Conservation (phyloP, 2,113 vertebrate genomes). For the Megaptera novaeangliae region DNA sequence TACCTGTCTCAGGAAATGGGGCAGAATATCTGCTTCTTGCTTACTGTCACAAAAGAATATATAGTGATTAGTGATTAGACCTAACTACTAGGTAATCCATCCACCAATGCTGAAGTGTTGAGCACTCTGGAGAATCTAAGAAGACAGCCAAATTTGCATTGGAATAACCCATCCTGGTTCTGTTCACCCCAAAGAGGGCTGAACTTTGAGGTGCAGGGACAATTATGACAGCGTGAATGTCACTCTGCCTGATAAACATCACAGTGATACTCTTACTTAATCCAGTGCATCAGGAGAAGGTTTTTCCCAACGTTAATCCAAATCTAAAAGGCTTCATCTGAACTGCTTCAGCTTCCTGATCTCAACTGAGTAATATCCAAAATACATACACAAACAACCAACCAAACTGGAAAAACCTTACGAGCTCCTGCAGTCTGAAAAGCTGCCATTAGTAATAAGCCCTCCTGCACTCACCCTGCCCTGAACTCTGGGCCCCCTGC, state of each 20-base stretch:
- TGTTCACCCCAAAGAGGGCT: background rate
- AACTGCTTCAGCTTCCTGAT: constrained; percentile 1
- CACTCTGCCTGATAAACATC: background rate
- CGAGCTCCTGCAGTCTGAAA: constrained; percentile 15
- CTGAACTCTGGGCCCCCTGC: background rate
- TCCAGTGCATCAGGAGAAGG: background rate
- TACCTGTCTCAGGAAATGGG: background rate
- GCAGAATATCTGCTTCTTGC: background rate
- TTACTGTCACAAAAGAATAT: background rate
- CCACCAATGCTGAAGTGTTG: background rate
- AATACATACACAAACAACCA: background rate
- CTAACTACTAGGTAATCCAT: background rate
- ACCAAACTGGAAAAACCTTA: background rate
- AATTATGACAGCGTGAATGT: background rate
- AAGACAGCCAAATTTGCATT: background rate
- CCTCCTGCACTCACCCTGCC: background rate
- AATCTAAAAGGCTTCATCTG: background rate
- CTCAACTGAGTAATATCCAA: constrained; percentile 40
- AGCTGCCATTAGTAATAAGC: constrained; percentile 41
- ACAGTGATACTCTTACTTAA: constrained; percentile 23
- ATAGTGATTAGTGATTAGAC: background rate
- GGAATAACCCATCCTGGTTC: background rate
- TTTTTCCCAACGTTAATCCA: constrained; percentile 23
- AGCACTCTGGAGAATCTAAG: background rate
- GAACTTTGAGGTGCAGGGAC: background rate